A percentile compares a stretch with the other conserved stretches of the same genome.
Evolutionary conservation across 2,797 vertebrate genomes (phyloP).

Genomic region (Allobates femoralis): DNA sequence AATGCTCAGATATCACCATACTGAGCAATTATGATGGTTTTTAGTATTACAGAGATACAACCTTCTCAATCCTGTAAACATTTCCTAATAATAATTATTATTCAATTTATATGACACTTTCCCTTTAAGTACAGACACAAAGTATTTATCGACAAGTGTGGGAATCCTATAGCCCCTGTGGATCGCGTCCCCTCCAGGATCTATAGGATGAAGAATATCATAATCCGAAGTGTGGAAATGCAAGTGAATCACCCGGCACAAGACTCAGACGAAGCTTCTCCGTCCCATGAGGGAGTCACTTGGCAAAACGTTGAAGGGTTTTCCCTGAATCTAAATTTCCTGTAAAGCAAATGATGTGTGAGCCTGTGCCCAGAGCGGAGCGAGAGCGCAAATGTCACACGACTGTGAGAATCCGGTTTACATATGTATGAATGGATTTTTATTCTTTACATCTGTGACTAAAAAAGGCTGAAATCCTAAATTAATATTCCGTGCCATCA

Average conservation of each 20-base stretch:
- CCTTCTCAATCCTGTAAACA: too few relatives aligned
- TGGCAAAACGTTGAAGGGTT: slow-evolving; percentile 4
- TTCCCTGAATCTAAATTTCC: slow-evolving; percentile 19
- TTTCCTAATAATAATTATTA: too few relatives aligned
- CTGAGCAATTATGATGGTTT: too few relatives aligned
- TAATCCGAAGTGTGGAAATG: neutral
- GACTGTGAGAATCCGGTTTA: too few relatives aligned
- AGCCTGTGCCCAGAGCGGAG: neutral
- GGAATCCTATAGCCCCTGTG: neutral
- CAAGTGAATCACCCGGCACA: neutral
- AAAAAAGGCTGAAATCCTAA: too few relatives aligned
- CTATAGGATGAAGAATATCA: neutral
- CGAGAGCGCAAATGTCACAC: too few relatives aligned
- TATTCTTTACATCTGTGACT: too few relatives aligned
- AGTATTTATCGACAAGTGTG: neutral
- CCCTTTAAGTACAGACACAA: neutral
- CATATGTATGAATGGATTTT: too few relatives aligned
- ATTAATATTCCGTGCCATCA: too few relatives aligned
- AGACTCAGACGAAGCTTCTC: neutral
- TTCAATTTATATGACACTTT: neutral
- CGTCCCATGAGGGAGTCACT: neutral
- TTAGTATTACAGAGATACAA: too few relatives aligned
- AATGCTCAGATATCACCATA: too few relatives aligned
- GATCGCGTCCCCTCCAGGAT: neutral
- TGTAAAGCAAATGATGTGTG: neutral